phyloP scores from a whole-genome alignment of 2,113 vertebrate species.

The Tursiops truncatus region DNA sequence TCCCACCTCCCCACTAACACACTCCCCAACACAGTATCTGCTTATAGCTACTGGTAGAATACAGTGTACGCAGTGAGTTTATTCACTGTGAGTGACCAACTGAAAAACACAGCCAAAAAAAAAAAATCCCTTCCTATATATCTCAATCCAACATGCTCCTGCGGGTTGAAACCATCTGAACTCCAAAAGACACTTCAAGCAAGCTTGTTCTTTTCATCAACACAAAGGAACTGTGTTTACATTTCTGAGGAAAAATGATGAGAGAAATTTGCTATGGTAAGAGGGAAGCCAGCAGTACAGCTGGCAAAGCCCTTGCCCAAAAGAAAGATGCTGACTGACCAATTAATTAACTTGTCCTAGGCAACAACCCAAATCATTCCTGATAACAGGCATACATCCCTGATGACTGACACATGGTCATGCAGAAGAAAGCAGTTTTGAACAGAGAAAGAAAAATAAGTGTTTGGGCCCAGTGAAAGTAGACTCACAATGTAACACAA shows the following conservation, averaged over 20 bases:
- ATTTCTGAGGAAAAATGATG: conserved; percentile 20
- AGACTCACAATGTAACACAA: conserved; percentile 17
- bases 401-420: conserved; percentile 41
- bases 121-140: neutral
- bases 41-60: neutral
- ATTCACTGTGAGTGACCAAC: conserved; percentile 29
- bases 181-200: neutral
- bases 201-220: conserved; percentile 31
- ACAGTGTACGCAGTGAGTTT: neutral
- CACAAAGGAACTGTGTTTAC: neutral
- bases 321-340: neutral
- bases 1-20: neutral
- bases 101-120: conserved; percentile 1
- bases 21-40: neutral
- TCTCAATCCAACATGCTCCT: neutral
- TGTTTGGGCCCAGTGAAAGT: neutral
- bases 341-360: conserved; percentile 48
- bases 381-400: neutral
- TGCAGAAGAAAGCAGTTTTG: conserved; percentile 17
- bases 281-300: neutral
- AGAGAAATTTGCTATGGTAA: neutral
- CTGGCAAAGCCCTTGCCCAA: neutral
- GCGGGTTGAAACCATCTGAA: neutral
- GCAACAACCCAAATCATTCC: conserved; percentile 1
- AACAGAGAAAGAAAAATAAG: conserved; percentile 39